Evolutionary conservation across 2,888 invertebrate genomes (phyloP), one percentile per base, ranked within the genome.

Genomic region (Physocephala rufipes): DNA sequence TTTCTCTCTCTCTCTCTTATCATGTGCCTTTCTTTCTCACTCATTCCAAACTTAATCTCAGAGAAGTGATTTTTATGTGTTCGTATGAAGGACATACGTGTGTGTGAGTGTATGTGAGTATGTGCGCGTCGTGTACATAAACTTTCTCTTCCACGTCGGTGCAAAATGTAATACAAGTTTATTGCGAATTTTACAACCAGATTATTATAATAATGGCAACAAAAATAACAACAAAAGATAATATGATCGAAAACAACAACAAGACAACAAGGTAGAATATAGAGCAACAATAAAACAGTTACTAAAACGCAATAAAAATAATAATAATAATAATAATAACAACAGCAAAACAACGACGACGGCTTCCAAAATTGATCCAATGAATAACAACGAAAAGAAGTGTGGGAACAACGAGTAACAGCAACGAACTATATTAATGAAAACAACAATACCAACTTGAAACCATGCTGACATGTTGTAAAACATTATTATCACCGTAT

Each of bases 91-190:
- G 15, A 2, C 24, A 26, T 55, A 12, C 51, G 30, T n/a, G 21
- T 65, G 59, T 53, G 9, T 26, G 45, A 30, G 51, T 53, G 51
- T 49, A 2, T 53, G 51, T 53, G 28, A 53, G 51, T 19, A 4
- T 68, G 58, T 36, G 49, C 19, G 13, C 28, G n/a, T 43, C 43
- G 30, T 36, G 36, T 36, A 36, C 36, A 36, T 36, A 36, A 36
- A 36, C 36, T 36, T 36, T 4, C 36, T 36, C 36, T 36, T 36
- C 51, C 19, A 47, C 36, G 21, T 59, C 65, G 58, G 67, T 51
- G 63, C 70, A 19, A 36, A 67, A 76, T 76, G 78, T 80, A 78
- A 80, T 82, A 78, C 78, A 75, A 76, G 73, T 82, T 81, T 76
- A 79, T 82, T 78, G 76, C 74, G 77, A 73, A 73, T 73, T 72